phyloP scores from a whole-genome alignment of 2,797 vertebrate genomes.

The Bradypodion ventrale region DNA sequence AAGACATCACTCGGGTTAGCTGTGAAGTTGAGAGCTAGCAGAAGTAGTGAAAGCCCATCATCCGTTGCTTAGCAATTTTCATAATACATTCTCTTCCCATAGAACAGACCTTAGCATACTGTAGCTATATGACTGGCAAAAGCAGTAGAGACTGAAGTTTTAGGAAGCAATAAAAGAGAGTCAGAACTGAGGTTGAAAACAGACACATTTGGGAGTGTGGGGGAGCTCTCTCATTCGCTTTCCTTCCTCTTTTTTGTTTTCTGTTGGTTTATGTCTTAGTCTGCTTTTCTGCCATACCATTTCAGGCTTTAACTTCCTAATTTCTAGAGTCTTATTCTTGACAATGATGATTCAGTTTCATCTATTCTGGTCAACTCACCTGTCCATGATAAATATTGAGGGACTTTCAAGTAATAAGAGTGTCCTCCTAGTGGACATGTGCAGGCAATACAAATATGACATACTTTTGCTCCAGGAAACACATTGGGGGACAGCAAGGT shows the following conservation, averaged over 20 bases:
- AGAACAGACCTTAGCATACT: not conserved
- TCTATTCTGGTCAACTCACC: not conserved
- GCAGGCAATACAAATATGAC: too few relatives aligned
- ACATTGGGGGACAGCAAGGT: too few relatives aligned
- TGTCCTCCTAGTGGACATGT: too few relatives aligned
- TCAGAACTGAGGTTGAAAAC: not conserved
- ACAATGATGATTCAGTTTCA: not conserved
- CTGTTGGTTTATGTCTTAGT: not conserved
- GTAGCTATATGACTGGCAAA: conserved; percentile 2
- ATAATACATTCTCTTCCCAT: conserved; percentile 15
- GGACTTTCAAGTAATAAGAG: too few relatives aligned
- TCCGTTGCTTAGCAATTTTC: conserved; percentile 12
- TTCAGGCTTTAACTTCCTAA: not conserved
- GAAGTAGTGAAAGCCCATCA: not conserved
- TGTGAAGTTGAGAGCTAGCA: not conserved
- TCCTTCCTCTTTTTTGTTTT: not conserved
- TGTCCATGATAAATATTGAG: too few relatives aligned
- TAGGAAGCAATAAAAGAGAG: not conserved
- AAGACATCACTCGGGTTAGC: not conserved
- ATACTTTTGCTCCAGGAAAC: too few relatives aligned
- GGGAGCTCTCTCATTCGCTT: too few relatives aligned
- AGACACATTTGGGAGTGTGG: not conserved
- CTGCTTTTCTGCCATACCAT: not conserved
- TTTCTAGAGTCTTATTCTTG: not conserved
- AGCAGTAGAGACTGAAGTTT: not conserved